These are phyloP conservation scores for Xenopus borealis DNA, from an alignment of 2,113 vertebrate species.

Conservation along the genomic window DNA sequence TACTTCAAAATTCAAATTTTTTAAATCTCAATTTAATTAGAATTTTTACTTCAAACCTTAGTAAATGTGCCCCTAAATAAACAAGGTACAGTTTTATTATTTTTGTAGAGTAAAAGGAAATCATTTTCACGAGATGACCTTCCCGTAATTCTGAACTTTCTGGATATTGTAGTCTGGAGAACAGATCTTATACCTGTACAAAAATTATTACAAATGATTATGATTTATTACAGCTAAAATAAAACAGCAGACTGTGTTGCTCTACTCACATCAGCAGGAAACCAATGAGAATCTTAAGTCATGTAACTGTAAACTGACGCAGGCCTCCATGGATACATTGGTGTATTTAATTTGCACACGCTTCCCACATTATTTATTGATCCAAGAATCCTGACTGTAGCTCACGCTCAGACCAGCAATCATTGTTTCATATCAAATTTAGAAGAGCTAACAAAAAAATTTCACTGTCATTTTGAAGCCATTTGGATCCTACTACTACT, in stretches of 20 bases:
- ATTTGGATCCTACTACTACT: background rate
- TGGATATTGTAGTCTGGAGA: too few species aligned
- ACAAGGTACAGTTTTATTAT: too few species aligned
- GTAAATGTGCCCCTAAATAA: too few species aligned
- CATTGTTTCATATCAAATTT: background rate
- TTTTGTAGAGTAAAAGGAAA: too few species aligned
- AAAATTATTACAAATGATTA: too few species aligned
- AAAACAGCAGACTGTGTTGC: background rate
- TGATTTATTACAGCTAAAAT: too few species aligned
- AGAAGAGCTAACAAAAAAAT: background rate
- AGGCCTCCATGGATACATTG: slow-evolving; percentile 5
- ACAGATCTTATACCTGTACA: too few species aligned
- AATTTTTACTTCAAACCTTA: too few species aligned
- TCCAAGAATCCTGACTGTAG: background rate
- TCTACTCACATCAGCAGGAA: slow-evolving; percentile 8
- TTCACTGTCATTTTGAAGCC: background rate
- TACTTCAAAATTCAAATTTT: too few species aligned
- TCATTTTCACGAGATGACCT: too few species aligned
- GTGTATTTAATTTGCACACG: slow-evolving; percentile 5
- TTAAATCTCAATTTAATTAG: too few species aligned
- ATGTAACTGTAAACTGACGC: slow-evolving; percentile 30
- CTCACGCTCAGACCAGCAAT: background rate
- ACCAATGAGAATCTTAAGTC: slow-evolving; percentile 6
- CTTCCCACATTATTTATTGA: background rate
- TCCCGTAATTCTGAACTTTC: too few species aligned